phyloP scores from a whole-genome alignment of 2,113 vertebrate genomes.

The Burhinus bistriatus region DNA sequence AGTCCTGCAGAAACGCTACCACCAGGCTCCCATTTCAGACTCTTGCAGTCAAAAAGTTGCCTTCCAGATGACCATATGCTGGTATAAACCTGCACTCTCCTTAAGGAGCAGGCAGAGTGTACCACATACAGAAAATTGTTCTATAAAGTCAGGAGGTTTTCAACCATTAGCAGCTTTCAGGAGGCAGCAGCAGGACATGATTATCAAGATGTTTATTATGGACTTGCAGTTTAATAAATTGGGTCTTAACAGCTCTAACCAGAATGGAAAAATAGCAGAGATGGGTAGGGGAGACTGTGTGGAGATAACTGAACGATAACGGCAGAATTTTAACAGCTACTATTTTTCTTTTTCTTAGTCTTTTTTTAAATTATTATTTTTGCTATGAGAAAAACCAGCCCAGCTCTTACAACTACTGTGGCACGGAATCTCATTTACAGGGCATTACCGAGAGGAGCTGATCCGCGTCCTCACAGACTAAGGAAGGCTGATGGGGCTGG shows the following conservation, averaged over 20 bases:
- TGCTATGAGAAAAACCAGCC: not conserved
- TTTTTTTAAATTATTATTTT: not conserved
- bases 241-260: not conserved
- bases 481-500: not conserved
- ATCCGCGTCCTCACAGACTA: fast-evolving
- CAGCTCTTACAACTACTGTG: not conserved
- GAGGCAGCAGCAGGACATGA: not conserved
- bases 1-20: not conserved
- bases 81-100: not conserved
- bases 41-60: not conserved
- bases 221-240: not conserved
- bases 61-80: not conserved
- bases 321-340: not conserved
- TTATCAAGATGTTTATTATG: not conserved
- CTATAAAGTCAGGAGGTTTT: not conserved
- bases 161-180: not conserved
- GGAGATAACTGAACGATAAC: not conserved
- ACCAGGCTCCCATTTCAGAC: not conserved
- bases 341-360: not conserved
- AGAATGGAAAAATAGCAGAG: not conserved
- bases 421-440: not conserved
- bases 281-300: not conserved
- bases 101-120: not conserved
- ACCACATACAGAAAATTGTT: not conserved
- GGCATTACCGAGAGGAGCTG: not conserved